phyloP scores from a whole-genome alignment of 92 coral and sea anemone genomes.

The Siderastrea siderea region DNA sequence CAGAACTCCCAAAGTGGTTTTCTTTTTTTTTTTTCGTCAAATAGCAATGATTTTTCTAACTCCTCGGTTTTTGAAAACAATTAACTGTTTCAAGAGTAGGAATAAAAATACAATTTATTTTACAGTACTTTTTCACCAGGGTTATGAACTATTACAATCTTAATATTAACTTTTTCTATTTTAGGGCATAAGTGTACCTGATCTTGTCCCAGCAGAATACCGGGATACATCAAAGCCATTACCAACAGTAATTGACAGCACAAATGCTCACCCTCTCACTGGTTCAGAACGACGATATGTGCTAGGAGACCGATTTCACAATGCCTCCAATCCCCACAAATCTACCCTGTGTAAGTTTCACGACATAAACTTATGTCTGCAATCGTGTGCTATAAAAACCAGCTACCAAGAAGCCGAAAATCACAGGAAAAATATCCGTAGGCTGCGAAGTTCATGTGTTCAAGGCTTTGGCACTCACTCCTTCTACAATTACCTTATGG shows the following conservation, averaged over 20 bases:
- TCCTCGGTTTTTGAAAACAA: too few species aligned
- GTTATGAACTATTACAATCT: too few species aligned
- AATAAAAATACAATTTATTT: too few species aligned
- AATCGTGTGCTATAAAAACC: slow-evolving; percentile 42
- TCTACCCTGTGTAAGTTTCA: slow-evolving; percentile 57
- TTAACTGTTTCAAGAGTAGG: too few species aligned
- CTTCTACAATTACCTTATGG: background rate
- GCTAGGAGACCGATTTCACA: slow-evolving; percentile 60
- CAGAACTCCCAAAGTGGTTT: too few species aligned
- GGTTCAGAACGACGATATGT: slow-evolving; percentile 18
- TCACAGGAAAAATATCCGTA: slow-evolving; percentile 52
- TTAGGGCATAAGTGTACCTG: slow-evolving; percentile 49
- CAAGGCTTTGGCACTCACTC: background rate
- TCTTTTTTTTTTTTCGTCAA: too few species aligned
- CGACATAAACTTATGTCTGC: slow-evolving; percentile 48
- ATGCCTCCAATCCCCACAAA: background rate
- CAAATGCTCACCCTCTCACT: background rate
- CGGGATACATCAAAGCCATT: background rate
- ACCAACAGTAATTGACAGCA: background rate
- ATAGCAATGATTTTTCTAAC: too few species aligned
- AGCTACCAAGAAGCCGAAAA: slow-evolving; percentile 67
- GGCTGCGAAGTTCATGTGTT: slow-evolving; percentile 1
- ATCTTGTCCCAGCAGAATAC: slow-evolving; percentile 45
- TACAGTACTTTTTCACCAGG: too few species aligned
- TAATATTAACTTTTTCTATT: background rate